Evolutionary conservation across 2,113 vertebrate species (phyloP), one percentile per base, ranked within the genome.

Genomic region (Hippocampus zosterae): DNA sequence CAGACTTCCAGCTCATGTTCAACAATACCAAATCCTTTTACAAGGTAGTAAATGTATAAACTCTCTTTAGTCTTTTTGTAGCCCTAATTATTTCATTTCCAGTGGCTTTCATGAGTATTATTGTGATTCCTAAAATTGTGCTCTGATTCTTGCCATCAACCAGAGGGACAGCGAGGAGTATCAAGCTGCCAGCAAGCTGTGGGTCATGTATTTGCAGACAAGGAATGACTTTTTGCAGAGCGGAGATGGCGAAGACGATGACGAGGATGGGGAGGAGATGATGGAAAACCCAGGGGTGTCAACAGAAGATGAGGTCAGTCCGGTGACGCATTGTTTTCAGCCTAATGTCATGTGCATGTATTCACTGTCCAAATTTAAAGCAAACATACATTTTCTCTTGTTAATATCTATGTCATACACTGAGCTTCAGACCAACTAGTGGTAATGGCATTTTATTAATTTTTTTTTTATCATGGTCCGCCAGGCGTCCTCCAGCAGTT

Each of bases 21-120:
- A 98, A 93, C 89, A 99, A 99, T n/a, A 93, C 97, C 56, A 98
- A 98, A 85, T 90, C 91, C 12, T 99, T 98, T 88, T 99, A 98
- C 84, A 95, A 95, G 95, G 97, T 98, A 89, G 75, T 23, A 12
- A 66, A 11, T 33, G 50, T 3, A 65, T 15, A 25, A 1, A 60
- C 3, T 16, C 16, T 59, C 1, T 7, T 64, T 64, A 5, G 10
- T 23, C 61, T 46, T 4, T 44, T 16, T 2, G n/a, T 16, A 46
- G n/a, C n/a, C 41, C 8, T 44, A 8, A 65, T 33, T 33, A 27
- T 33, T 18, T 33, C 27, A 46, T 65, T 1, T 27, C 5, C 15
- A 40, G n/a, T 27, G 41, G 46, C 7, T 18, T 3, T 37, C 21
- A 67, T 50, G 44, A 25, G 11, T 53, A 18, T 53, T n/a, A 48